These are phyloP conservation scores for Plecturocebus donacophilus DNA, from an alignment of 2,113 vertebrate species.

Conservation along the genomic window DNA sequence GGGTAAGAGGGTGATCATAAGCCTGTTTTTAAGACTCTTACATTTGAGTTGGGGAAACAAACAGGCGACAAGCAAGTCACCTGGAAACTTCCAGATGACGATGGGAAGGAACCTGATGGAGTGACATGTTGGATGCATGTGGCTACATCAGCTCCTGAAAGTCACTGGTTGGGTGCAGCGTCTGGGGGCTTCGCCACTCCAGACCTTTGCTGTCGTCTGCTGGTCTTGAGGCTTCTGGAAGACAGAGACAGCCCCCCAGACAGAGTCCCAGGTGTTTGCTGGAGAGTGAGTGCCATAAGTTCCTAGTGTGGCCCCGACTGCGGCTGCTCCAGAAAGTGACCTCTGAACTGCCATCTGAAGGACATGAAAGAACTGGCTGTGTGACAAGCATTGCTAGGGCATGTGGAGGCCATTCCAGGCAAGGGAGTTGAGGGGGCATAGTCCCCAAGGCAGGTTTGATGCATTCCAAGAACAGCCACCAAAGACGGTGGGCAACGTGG, in stretches of 20 bases:
- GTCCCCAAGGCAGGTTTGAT: fast-evolving
- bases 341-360: background rate
- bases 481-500: fast-evolving
- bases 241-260: background rate
- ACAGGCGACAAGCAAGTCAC: no score
- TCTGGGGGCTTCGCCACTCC: background rate
- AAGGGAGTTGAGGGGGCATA: background rate
- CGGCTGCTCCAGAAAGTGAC: background rate
- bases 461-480: background rate
- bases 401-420: no score
- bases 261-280: background rate
- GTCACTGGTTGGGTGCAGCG: background rate
- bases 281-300: background rate
- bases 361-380: fast-evolving
- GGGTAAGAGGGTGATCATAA: no score
- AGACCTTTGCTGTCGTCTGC: background rate
- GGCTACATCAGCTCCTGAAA: background rate
- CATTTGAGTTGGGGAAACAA: background rate
- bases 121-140: background rate
- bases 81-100: background rate
- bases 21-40: background rate
- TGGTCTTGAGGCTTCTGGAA: background rate
- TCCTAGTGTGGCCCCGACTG: fast-evolving
- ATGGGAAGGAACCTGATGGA: background rate
- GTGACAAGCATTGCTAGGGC: background rate